phyloP scores from a whole-genome alignment of 2,113 vertebrate genomes.

The Serinus canaria region DNA sequence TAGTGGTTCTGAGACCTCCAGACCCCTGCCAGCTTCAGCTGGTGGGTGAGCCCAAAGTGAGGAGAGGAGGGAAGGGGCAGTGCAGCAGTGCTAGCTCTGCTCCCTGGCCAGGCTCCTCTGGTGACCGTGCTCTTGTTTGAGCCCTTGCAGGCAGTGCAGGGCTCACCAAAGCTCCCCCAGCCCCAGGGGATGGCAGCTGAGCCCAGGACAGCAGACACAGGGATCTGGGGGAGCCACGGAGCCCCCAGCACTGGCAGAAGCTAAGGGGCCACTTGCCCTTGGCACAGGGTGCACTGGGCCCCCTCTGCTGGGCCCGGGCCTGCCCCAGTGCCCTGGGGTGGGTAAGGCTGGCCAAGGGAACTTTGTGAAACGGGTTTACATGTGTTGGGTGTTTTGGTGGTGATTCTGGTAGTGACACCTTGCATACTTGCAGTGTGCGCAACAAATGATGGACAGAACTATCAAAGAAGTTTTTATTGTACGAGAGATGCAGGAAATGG shows the following conservation, averaged over 20 bases:
- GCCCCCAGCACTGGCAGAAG: neutral
- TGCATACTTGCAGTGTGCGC: accelerated
- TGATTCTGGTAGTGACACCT: neutral
- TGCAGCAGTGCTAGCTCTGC: neutral
- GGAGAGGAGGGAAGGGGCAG: neutral
- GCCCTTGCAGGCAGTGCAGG: neutral
- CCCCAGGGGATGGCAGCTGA: accelerated
- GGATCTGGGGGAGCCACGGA: neutral
- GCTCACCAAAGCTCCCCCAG: neutral
- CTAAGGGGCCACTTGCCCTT: accelerated
- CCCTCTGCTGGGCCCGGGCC: neutral
- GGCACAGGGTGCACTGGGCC: neutral
- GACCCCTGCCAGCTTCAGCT: neutral
- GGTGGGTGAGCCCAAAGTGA: neutral
- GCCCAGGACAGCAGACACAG: neutral
- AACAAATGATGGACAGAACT: neutral
- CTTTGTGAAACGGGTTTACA: neutral
- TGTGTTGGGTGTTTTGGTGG: neutral
- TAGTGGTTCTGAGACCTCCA: neutral
- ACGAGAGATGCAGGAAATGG: neutral
- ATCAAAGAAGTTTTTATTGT: neutral
- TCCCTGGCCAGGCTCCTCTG: neutral
- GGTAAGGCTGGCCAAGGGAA: neutral
- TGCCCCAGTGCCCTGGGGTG: neutral
- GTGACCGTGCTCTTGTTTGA: accelerated